phyloP scores from a whole-genome alignment of 2,888 invertebrate genomes.

The Thereva nobilitata region DNA sequence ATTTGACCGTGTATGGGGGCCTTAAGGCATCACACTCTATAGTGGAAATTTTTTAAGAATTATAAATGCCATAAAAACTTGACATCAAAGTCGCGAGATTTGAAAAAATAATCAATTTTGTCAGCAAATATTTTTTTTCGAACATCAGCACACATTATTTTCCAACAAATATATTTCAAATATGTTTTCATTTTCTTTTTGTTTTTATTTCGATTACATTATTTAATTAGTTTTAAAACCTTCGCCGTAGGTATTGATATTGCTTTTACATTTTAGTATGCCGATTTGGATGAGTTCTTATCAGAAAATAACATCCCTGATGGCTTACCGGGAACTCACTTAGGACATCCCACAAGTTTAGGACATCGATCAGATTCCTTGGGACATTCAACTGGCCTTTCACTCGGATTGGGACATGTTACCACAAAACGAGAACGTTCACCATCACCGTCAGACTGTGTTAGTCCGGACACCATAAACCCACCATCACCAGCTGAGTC shows the following conservation, averaged over 20 bases:
- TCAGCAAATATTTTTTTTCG: too few species aligned
- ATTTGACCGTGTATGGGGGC: too few species aligned
- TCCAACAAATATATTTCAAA: background rate
- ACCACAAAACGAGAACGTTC: conserved; percentile 83
- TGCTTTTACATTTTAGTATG: conserved; percentile 70
- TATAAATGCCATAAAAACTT: too few species aligned
- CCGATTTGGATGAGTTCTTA: conserved; percentile 95
- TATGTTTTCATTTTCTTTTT: conserved; percentile 19
- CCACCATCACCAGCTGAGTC: conserved; percentile 89
- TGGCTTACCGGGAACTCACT: conserved; percentile 67
- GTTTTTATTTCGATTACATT: conserved; percentile 6
- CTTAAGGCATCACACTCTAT: too few species aligned
- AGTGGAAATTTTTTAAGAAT: too few species aligned
- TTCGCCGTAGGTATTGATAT: background rate
- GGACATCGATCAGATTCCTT: conserved; percentile 59
- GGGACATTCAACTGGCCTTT: conserved; percentile 63
- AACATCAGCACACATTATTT: background rate
- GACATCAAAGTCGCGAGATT: too few species aligned
- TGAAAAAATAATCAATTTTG: too few species aligned
- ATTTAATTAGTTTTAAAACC: background rate
- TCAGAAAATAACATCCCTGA: conserved; percentile 94
- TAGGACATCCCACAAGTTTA: conserved; percentile 57
- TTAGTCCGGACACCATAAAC: conserved; percentile 87
- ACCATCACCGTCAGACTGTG: conserved; percentile 85
- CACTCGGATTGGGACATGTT: conserved; percentile 66